Evolutionary conservation across 2,797 vertebrate genomes (phyloP).

Genomic region (Gobionotothen gibberifrons): DNA sequence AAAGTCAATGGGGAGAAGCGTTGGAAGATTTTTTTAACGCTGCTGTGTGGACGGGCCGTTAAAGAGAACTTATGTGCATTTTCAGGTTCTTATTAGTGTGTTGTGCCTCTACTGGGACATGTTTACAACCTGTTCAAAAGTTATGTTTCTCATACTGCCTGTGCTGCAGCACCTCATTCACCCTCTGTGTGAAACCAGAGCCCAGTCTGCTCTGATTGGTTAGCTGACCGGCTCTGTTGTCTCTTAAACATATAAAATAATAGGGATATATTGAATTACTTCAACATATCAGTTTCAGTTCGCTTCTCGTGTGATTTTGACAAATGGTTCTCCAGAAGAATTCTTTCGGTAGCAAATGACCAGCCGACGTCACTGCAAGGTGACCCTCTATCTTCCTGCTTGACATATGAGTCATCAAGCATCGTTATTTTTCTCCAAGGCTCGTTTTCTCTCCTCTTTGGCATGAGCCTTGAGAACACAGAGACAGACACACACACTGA

Average conservation of each 20-base stretch:
- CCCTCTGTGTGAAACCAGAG: too few species aligned
- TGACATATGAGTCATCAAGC: conserved; percentile 71
- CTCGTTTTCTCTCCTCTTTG: conserved; percentile 63
- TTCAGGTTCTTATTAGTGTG: too few species aligned
- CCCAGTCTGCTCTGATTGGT: too few species aligned
- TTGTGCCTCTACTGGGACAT: too few species aligned
- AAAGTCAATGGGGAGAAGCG: too few species aligned
- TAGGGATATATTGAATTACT: neutral
- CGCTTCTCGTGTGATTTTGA: conserved; percentile 35
- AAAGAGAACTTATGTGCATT: too few species aligned
- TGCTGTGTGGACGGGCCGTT: too few species aligned
- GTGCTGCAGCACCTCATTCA: too few species aligned
- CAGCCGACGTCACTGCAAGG: conserved; percentile 68
- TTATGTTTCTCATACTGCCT: too few species aligned
- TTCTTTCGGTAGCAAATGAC: conserved; percentile 55
- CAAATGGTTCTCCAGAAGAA: conserved; percentile 47
- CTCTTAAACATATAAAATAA: neutral
- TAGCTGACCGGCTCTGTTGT: too few species aligned
- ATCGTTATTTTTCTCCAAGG: conserved; percentile 73
- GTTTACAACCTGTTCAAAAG: too few species aligned
- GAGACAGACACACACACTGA: conserved; percentile 26
- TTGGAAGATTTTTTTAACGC: too few species aligned
- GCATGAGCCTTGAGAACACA: conserved; percentile 59
- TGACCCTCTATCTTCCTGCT: conserved; percentile 65
- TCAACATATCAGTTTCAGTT: conserved; percentile 15